Percentiles rank a stretch among this genome's conserved stretches.
These are phyloP conservation scores for Zophobas atratus DNA, from an alignment of 1,140 invertebrate genomes.

Conservation along the genomic window DNA sequence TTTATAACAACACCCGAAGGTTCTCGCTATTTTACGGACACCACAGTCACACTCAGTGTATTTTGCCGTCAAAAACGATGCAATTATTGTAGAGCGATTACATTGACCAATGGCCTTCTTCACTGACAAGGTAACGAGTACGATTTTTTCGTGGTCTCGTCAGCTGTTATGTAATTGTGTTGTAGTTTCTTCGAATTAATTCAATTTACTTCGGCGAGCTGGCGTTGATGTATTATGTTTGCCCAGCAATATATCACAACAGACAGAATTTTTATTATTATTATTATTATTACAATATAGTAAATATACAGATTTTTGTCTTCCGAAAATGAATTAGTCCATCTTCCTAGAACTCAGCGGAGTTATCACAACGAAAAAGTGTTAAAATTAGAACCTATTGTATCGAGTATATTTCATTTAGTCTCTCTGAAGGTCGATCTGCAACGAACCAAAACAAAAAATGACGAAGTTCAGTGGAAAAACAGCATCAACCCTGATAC, in stretches of 20 bases:
- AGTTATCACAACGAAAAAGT: too few relatives aligned
- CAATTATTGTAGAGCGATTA: constrained; percentile 5
- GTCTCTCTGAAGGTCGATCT: neutral
- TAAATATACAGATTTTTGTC: too few relatives aligned
- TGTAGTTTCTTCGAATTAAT: constrained; percentile 4
- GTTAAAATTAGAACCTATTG: neutral
- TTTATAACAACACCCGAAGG: constrained; percentile 2
- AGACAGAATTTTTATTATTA: neutral
- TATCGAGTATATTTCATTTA: neutral
- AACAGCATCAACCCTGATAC: neutral
- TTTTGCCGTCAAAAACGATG: constrained; percentile 8
- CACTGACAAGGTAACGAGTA: constrained; percentile 28
- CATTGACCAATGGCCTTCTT: constrained; percentile 30
- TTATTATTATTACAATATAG: too few relatives aligned
- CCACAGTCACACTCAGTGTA: constrained; percentile 8
- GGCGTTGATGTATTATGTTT: neutral
- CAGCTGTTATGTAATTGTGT: constrained; percentile 15
- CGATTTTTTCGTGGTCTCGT: constrained; percentile 14
- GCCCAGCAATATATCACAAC: neutral
- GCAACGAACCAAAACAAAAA: neutral
- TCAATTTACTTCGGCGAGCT: neutral
- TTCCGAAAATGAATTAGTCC: too few relatives aligned
- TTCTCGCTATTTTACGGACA: neutral
- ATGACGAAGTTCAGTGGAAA: neutral
- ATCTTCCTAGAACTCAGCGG: too few relatives aligned